phyloP scores from a whole-genome alignment of 2,888 invertebrate species.

The Rhamnusium bicolor region DNA sequence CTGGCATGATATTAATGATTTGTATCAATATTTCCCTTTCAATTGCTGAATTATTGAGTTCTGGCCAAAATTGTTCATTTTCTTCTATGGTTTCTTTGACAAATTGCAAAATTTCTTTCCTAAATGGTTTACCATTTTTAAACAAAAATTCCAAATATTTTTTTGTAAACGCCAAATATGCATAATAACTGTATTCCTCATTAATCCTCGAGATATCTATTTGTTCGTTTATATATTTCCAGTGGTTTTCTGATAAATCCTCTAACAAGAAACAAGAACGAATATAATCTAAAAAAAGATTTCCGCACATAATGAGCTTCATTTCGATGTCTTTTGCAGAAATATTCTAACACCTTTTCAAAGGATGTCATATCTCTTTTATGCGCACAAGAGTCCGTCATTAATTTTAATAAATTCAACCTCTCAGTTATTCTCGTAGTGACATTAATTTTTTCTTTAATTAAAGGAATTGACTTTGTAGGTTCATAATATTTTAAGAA shows the following conservation, averaged over 20 bases:
- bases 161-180: slow-evolving; percentile 8
- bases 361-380: slow-evolving; percentile 50
- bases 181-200: slow-evolving; percentile 31
- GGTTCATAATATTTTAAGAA: slow-evolving; percentile 47
- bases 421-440: slow-evolving; percentile 46
- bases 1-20: neutral
- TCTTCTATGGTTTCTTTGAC: neutral
- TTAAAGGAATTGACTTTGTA: slow-evolving; percentile 43
- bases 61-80: neutral
- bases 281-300: slow-evolving; percentile 29
- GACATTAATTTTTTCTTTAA: slow-evolving; percentile 56
- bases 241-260: slow-evolving; percentile 46
- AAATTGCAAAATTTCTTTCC: slow-evolving; percentile 31
- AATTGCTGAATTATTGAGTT: neutral
- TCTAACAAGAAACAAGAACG: slow-evolving; percentile 25
- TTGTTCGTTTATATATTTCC: slow-evolving; percentile 51
- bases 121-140: slow-evolving; percentile 41
- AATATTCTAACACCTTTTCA: slow-evolving; percentile 52
- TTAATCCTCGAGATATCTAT: slow-evolving; percentile 40
- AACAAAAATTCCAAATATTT: slow-evolving; percentile 47
- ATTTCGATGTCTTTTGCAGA: slow-evolving; percentile 51
- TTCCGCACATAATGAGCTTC: slow-evolving; percentile 39
- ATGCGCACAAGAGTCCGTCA: slow-evolving; percentile 45
- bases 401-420: slow-evolving; percentile 32
- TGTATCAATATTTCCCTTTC: slow-evolving; percentile 4